Conservation (phyloP, 2,888 invertebrate genomes). For the Spilosoma lubricipeda region DNA sequence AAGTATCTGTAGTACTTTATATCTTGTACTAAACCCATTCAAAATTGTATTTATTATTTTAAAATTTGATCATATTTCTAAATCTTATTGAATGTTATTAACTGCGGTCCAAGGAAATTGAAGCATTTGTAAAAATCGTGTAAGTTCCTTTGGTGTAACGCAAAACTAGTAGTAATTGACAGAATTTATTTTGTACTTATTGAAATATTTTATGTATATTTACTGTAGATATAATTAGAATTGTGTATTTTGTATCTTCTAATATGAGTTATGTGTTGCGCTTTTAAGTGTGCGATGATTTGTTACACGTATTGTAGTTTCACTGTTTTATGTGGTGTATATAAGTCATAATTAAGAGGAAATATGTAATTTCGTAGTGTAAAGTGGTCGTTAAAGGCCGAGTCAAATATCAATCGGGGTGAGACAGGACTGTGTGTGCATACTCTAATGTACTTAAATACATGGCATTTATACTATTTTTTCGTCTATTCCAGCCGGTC, state of each 20-base stretch:
- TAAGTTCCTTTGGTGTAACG: constrained; percentile 8
- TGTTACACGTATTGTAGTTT: background rate
- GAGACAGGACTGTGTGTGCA: background rate
- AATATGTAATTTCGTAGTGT: background rate
- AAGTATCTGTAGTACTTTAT: background rate
- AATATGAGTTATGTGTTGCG: background rate
- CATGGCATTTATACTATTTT: background rate
- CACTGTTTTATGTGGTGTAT: constrained; percentile 12
- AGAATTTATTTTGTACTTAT: constrained; percentile 44
- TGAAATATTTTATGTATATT: constrained; percentile 24
- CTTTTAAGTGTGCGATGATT: background rate
- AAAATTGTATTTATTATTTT: background rate
- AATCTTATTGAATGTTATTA: constrained; percentile 31
- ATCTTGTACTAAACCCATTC: background rate
- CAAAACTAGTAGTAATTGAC: constrained; percentile 28
- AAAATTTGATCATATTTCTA: constrained; percentile 19
- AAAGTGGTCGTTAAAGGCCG: background rate
- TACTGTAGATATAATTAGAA: constrained; percentile 34
- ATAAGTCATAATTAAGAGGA: constrained; percentile 7
- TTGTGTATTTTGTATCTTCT: constrained; percentile 10
- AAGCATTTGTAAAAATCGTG: constrained; percentile 20
- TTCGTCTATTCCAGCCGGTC: background rate
- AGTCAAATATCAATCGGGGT: background rate
- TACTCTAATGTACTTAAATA: background rate
- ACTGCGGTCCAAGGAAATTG: constrained; percentile 44